Percentiles rank a stretch among this genome's conserved stretches.
Conservation (phyloP, 2,797 vertebrate species). For the Sorex maritimensis region DNA sequence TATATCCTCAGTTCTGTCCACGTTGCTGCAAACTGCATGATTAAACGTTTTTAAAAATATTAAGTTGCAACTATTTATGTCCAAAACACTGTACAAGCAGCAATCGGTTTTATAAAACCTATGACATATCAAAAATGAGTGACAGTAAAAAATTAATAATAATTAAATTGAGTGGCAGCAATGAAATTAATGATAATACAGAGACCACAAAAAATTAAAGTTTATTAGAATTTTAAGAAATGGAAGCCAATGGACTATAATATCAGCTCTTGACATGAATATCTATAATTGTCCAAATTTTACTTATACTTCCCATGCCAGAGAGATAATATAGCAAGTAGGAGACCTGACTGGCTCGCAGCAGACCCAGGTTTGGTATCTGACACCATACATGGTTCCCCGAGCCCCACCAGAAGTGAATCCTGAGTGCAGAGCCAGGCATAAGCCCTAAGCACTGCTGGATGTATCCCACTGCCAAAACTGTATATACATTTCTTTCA, state of each 20-base stretch:
- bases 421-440: too few relatives aligned
- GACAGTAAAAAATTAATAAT: constrained; percentile 46
- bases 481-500: neutral
- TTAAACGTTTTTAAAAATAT: neutral
- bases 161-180: neutral
- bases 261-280: neutral
- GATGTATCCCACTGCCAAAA: too few relatives aligned
- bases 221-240: constrained; percentile 69
- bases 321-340: too few relatives aligned
- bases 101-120: constrained; percentile 50
- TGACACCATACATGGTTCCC: too few relatives aligned
- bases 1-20: neutral
- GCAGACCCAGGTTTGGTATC: too few relatives aligned
- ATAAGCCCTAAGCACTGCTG: too few relatives aligned
- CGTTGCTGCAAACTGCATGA: too few relatives aligned
- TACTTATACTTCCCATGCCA: neutral
- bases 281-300: constrained; percentile 52
- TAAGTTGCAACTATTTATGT: constrained; percentile 57
- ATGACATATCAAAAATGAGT: constrained; percentile 27
- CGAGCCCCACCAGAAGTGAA: too few relatives aligned
- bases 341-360: too few relatives aligned
- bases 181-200: constrained; percentile 32
- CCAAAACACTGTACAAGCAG: constrained; percentile 58
- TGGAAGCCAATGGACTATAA: constrained; percentile 67
- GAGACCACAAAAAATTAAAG: constrained; percentile 58